Evolutionary conservation across 1,140 invertebrate species (phyloP), one percentile per base, ranked within the genome.

Genomic region (Drosophila takahashii): DNA sequence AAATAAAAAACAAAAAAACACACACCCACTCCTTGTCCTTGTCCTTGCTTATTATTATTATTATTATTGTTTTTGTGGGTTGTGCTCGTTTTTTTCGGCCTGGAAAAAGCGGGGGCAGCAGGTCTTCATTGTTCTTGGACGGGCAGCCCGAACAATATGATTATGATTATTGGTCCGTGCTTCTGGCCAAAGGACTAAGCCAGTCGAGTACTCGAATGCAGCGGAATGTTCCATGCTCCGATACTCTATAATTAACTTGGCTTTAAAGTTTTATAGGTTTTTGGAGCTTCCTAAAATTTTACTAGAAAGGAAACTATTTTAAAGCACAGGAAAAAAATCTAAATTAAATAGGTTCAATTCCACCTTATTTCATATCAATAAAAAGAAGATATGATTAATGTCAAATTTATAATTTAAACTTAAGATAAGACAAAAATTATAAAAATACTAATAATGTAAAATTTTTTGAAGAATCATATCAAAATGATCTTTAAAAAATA

Each of bases 61-160:
- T 85, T 85, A 83, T 78, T 83, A 75, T 87, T 86, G 76, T 86
- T 86, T 81, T 75, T 78, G 85, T 80, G 76, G 78, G 75, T 77
- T 79, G 67, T 58, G 56, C 64, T 61, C 42, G 44, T 47, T 37
- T 45, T 39, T 61, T 48, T 44, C n/a, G 41, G 51, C 26, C 18
- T 15, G 22, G 9, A n/a, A 29, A 15, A 15, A 13, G n/a, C 22
- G n/a, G 11, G 7, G 36, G 8, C 16, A 34, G 41, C 50, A 39
- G 15, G 41, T 47, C 58, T 51, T 56, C 79, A 81, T 81, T 81
- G 79, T 84, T 66, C 79, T 70, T 37, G 37, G 36, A 32, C 15
- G 29, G 65, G 42, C 59, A 56, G 41, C 70, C 59, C 67, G 66
- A 86, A 81, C 75, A 79, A 83, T 86, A 86, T 86, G 83, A 86